phyloP scores from a whole-genome alignment of 1,140 invertebrate genomes.

The Drosophila kurseongensis region DNA sequence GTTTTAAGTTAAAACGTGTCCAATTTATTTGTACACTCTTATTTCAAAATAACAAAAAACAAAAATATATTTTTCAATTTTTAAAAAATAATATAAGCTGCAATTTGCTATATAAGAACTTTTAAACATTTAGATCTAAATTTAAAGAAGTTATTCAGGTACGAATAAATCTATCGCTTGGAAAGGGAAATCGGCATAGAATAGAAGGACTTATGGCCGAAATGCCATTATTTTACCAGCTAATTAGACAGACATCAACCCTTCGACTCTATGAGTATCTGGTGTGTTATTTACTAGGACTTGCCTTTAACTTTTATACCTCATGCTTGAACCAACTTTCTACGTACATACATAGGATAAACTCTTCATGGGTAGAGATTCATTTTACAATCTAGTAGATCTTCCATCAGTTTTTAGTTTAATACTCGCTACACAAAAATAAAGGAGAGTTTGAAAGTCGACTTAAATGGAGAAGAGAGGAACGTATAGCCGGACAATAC shows the following conservation, averaged over 20 bases:
- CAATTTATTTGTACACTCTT: no score
- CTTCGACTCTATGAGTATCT: slow-evolving; percentile 17
- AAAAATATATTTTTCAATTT: neutral
- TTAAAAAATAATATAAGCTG: no score
- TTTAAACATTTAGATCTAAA: no score
- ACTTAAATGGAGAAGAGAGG: slow-evolving; percentile 18
- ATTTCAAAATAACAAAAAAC: neutral
- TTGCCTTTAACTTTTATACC: neutral
- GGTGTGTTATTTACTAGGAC: slow-evolving; percentile 8
- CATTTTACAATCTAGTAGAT: slow-evolving; percentile 18
- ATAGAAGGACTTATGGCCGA: neutral
- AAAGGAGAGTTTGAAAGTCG: neutral
- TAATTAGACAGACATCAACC: slow-evolving; percentile 9
- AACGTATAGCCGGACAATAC: slow-evolving; percentile 29
- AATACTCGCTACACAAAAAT: slow-evolving; percentile 25
- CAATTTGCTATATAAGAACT: neutral
- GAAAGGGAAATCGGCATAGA: neutral
- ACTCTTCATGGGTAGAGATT: slow-evolving; percentile 4
- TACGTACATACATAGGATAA: slow-evolving; percentile 23
- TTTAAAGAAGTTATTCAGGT: neutral
- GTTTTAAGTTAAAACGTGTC: no score
- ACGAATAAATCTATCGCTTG: neutral
- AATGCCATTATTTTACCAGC: slow-evolving; percentile 8
- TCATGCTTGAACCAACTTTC: slow-evolving; percentile 17
- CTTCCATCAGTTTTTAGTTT: slow-evolving; percentile 8